Evolutionary conservation across 2,797 vertebrate genomes (phyloP).

Genomic region (Lutjanus campechanus): DNA sequence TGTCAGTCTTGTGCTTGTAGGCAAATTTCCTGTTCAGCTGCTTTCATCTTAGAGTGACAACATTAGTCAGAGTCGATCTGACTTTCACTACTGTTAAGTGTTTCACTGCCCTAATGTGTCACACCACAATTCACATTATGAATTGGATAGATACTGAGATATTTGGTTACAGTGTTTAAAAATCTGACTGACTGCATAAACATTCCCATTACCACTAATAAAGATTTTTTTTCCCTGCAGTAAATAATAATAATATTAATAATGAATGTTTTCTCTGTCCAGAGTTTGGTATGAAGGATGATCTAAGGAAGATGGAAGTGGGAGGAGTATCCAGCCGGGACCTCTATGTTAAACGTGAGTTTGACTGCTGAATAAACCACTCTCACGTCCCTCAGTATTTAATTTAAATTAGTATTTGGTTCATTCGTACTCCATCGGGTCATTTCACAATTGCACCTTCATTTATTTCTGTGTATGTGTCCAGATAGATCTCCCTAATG

Average conservation of each 20-base stretch:
- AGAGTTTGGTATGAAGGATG: constrained; percentile 96
- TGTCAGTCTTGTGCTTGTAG: neutral
- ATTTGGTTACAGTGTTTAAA: neutral
- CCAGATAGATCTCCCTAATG: neutral
- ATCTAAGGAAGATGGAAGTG: constrained; percentile 92
- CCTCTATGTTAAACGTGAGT: constrained; percentile 97
- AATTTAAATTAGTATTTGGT: neutral
- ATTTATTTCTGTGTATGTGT: neutral
- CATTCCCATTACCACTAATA: neutral
- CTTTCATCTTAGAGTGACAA: neutral
- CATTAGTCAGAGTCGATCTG: neutral
- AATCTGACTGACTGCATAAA: neutral
- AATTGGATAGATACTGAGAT: neutral
- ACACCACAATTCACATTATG: neutral
- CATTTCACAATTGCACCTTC: neutral
- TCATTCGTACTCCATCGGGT: neutral
- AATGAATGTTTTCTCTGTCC: constrained; percentile 38
- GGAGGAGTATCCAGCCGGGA: constrained; percentile 92
- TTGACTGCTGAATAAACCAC: neutral
- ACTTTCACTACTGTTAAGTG: neutral
- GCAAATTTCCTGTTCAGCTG: neutral
- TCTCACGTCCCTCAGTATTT: neutral
- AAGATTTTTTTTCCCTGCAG: neutral
- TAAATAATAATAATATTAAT: neutral
- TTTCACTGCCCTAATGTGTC: neutral